These are phyloP conservation scores for Chloroclysta siterata DNA, from an alignment of 2,888 invertebrate species.

Conservation along the genomic window DNA sequence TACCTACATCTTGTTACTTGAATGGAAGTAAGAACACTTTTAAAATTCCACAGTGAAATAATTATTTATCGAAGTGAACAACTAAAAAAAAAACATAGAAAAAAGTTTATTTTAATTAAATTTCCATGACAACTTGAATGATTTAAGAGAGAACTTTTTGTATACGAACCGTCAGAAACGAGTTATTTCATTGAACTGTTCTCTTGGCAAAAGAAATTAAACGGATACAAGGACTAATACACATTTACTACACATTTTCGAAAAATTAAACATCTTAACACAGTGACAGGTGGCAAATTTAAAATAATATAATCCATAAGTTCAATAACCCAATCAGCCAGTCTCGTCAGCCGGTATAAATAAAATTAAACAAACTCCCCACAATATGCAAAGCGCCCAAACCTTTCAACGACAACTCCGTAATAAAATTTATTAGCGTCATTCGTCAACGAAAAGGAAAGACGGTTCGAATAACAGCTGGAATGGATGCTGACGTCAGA, in stretches of 20 bases:
- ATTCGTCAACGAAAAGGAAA: conserved; percentile 58
- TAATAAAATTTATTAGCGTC: conserved; percentile 47
- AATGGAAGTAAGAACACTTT: not conserved
- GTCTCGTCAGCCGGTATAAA: not conserved
- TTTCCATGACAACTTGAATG: too few species aligned
- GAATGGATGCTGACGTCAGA: conserved; percentile 54
- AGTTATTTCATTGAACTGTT: too few species aligned
- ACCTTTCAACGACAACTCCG: conserved; percentile 40
- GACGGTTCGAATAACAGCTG: conserved; percentile 47
- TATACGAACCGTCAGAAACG: too few species aligned
- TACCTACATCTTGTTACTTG: not conserved
- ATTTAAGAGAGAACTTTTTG: too few species aligned
- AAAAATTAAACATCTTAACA: not conserved
- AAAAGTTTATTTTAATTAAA: not conserved
- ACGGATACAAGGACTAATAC: too few species aligned
- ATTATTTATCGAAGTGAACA: not conserved
- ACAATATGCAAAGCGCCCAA: conserved; percentile 38
- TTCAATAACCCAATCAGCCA: conserved; percentile 8
- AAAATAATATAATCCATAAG: not conserved
- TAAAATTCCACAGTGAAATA: not conserved
- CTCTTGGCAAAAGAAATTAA: too few species aligned
- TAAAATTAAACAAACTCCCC: conserved; percentile 30
- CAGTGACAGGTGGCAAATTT: not conserved
- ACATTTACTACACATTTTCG: too few species aligned
- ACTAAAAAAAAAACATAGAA: not conserved